A percentile compares a stretch with the other conserved stretches of the same genome.
These are phyloP conservation scores for Helicoverpa zea DNA, from an alignment of 1,140 invertebrate species.

Conservation along the genomic window DNA sequence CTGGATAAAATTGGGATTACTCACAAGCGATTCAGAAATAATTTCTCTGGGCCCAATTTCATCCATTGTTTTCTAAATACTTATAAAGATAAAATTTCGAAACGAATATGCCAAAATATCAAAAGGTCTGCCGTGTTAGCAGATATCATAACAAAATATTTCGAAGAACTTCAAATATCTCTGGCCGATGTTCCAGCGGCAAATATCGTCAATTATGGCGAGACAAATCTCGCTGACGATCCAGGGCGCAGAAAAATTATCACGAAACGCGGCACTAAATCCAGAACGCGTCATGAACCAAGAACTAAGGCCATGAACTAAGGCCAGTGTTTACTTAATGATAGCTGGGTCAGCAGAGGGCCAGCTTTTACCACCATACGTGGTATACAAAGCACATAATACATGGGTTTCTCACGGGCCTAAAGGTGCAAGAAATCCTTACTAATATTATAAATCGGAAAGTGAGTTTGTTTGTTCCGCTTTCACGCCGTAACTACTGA, in stretches of 20 bases:
- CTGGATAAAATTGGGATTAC: background rate
- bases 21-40: conserved; percentile 4
- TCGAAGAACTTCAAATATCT: conserved; percentile 1
- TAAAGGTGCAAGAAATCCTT: conserved; percentile 1
- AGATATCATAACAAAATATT: conserved; percentile 2
- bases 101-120: background rate
- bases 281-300: conserved; percentile 1
- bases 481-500: no score
- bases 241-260: conserved; percentile 5
- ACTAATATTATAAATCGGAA: no score
- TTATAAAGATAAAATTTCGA: background rate
- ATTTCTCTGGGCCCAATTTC: background rate
- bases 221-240: conserved; percentile 3
- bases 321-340: background rate
- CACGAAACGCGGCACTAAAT: background rate
- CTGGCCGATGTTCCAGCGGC: background rate
- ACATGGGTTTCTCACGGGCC: background rate
- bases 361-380: background rate
- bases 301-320: background rate
- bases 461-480: no score
- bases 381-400: background rate
- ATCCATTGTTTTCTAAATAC: background rate
- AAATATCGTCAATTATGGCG: conserved; percentile 2
- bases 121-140: conserved; percentile 1
- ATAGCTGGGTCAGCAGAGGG: no score